Conservation (phyloP, 2,113 vertebrate genomes). For the Uria aalge region DNA sequence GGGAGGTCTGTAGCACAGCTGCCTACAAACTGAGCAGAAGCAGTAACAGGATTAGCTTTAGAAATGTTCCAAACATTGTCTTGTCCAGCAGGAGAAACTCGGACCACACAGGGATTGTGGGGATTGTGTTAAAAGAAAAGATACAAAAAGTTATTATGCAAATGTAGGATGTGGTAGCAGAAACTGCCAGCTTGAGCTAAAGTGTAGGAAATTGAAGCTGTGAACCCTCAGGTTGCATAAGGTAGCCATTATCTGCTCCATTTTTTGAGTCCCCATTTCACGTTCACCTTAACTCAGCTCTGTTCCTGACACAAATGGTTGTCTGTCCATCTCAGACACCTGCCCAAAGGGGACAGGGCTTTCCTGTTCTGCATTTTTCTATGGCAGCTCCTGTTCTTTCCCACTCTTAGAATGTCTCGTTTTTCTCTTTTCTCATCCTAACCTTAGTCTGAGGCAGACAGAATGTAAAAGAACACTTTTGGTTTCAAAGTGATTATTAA, state of each 20-base stretch:
- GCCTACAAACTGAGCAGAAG: not conserved
- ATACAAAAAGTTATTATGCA: not conserved
- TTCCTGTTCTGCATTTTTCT: not conserved
- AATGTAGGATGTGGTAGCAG: not conserved
- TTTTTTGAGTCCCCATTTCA: not conserved
- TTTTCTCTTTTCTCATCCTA: not conserved
- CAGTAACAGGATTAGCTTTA: not conserved
- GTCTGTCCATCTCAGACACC: not conserved
- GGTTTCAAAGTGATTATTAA: not conserved
- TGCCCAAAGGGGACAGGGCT: no score
- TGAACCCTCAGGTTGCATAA: not conserved
- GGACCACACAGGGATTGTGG: fast-evolving
- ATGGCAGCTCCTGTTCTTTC: not conserved
- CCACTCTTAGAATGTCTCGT: not conserved
- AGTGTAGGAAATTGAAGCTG: fast-evolving
- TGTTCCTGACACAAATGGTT: fast-evolving
- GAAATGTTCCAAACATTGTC: not conserved
- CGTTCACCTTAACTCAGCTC: no score
- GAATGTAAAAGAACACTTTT: not conserved
- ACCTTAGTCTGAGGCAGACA: not conserved
- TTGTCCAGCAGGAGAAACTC: not conserved
- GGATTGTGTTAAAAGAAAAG: not conserved
- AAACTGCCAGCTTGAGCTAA: not conserved
- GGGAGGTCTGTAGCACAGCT: not conserved
- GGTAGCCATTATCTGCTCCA: not conserved